Evolutionary conservation across 2,113 vertebrate species (phyloP), one percentile per base, ranked within the genome.

Genomic region (Melanerpes aurifrons): DNA sequence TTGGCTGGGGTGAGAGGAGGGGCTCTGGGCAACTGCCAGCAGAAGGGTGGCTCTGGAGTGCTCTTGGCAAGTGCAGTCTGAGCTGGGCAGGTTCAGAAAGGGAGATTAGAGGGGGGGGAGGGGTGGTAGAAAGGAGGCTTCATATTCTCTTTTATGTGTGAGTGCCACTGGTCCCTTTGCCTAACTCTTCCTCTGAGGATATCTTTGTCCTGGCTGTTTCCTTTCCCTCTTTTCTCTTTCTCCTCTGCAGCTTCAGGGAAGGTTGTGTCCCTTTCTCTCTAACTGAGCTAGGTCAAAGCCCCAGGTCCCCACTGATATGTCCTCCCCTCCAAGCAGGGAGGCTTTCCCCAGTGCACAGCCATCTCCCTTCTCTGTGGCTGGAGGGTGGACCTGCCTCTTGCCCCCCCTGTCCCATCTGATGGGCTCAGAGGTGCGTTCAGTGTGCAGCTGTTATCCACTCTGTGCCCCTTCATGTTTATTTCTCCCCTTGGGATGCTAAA

Each of bases 221-320:
- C 74, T 76, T 89, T 75, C 81, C 48, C n/a, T 73, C 72, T 78
- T 20, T 93, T 47, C 85, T 37, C 64, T 77, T 72, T 93, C 68
- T 89, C 61, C 47, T 92, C 71, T 78, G 47, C 58, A 87, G 78
- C 40, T 86, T 53, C 62, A 74, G 78, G 59, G 56, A 63, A 61
- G 40, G 24, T 43, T 1, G 5, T 6, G 76, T 72, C 22, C 48
- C 82, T 86, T 75, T 86, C 43, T 15, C 12, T 61, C 8, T 87
- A 45, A 50, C 67, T 59, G 86, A 76, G 62, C n/a, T 45, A 32
- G 32, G 21, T 85, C 84, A 71, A 43, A 67, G 73, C 57, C 79
- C 73, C 5, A 1, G 1, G 1, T 58, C 19, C 31, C 29, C 1
- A 8, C 37, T 81, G 70, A 40, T 31, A 29, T 0, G 0, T 75